These are phyloP conservation scores for Pollimyrus isidori DNA, from an alignment of 2,113 vertebrate species.

Conservation along the genomic window DNA sequence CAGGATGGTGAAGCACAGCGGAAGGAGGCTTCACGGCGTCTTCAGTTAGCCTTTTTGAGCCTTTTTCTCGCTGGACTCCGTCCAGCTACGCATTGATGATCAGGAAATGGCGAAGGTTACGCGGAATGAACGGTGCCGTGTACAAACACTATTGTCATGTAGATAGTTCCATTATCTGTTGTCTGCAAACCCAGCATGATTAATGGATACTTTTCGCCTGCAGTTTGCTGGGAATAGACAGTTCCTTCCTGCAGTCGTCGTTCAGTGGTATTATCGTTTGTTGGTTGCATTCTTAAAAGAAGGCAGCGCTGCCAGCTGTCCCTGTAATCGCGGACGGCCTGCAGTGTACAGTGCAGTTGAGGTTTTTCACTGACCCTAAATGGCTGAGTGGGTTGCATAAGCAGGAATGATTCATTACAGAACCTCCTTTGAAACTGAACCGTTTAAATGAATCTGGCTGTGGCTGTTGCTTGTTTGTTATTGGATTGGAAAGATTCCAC, in stretches of 20 bases:
- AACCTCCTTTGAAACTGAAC: conserved; percentile 19
- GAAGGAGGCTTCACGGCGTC: background rate
- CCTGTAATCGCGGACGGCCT: conserved; percentile 15
- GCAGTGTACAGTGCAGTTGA: background rate
- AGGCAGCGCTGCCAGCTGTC: background rate
- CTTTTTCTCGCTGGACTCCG: background rate
- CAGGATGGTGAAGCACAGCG: background rate
- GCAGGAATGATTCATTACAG: conserved; percentile 8
- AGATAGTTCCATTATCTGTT: background rate
- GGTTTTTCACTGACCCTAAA: conserved; percentile 22
- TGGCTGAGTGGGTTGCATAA: conserved; percentile 27
- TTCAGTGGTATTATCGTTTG: background rate
- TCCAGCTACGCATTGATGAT: background rate
- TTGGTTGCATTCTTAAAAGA: background rate
- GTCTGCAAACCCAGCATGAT: background rate
- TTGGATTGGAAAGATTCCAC: conserved; percentile 21
- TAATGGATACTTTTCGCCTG: background rate
- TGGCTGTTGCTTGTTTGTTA: conserved; percentile 15
- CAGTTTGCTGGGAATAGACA: background rate
- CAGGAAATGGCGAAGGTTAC: background rate
- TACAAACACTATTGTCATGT: background rate
- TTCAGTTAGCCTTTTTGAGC: background rate
- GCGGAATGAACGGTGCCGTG: background rate
- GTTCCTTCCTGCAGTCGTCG: background rate
- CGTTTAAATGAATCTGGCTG: conserved; percentile 4